These are phyloP conservation scores for Pyrocephalus nanus DNA, from an alignment of 2,797 vertebrate species.

Conservation along the genomic window DNA sequence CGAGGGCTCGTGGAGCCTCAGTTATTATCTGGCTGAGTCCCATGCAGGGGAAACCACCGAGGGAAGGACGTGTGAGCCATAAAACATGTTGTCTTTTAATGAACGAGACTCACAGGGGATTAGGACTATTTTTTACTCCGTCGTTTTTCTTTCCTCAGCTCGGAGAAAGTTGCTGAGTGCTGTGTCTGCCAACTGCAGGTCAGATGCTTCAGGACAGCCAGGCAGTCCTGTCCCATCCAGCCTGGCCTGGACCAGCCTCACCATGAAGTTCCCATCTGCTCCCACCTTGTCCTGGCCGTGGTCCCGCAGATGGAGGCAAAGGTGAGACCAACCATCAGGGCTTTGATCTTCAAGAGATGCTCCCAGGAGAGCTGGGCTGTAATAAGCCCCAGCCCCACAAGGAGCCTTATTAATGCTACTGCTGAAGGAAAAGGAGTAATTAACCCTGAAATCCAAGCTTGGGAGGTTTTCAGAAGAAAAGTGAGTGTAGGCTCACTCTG, in stretches of 20 bases:
- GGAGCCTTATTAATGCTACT: neutral
- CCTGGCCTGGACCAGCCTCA: neutral
- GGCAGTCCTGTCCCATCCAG: neutral
- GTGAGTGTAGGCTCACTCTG: rapidly evolving
- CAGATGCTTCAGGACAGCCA: conserved; percentile 3
- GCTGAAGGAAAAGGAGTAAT: conserved; percentile 17
- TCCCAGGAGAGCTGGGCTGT: neutral
- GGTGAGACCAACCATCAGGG: neutral
- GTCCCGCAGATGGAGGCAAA: neutral
- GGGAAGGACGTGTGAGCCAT: conserved; percentile 11
- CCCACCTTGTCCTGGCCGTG: neutral
- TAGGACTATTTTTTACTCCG: conserved; percentile 22
- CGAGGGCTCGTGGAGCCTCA: neutral
- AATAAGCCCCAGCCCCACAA: neutral
- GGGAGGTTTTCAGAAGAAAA: neutral
- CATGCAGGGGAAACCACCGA: neutral
- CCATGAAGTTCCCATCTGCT: neutral
- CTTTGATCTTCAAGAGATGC: neutral
- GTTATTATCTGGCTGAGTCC: conserved; percentile 29
- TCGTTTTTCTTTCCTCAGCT: conserved; percentile 39
- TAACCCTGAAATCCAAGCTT: neutral
- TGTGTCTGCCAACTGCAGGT: conserved; percentile 39
- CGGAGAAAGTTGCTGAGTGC: conserved; percentile 9
- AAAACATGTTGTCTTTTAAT: conserved; percentile 53
- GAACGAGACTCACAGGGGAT: neutral